Conservation (phyloP, 2,888 invertebrate genomes). For the Aphodius sticticus region DNA sequence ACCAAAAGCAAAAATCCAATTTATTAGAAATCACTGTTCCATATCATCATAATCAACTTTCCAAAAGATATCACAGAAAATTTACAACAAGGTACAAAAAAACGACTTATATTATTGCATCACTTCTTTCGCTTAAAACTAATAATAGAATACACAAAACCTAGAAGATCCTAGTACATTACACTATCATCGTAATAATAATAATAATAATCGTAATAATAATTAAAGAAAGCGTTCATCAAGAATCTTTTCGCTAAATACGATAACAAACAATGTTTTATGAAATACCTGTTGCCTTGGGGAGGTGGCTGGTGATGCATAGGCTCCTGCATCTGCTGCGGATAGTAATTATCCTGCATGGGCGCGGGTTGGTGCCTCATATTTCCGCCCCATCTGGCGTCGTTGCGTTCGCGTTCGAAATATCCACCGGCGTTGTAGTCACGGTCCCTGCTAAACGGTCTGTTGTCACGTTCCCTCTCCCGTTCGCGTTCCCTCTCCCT, state of each 20-base stretch:
- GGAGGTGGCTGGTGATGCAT: conserved; percentile 41
- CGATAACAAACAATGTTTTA: conserved; percentile 34
- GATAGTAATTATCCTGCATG: conserved; percentile 48
- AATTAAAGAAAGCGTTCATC: neutral
- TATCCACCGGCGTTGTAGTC: conserved; percentile 38
- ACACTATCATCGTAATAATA: neutral
- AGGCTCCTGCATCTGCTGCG: conserved; percentile 46
- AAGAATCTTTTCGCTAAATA: neutral
- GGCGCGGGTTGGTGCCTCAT: conserved; percentile 42
- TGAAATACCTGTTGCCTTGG: conserved; percentile 48
- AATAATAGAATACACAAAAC: neutral
- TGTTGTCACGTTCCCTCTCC: conserved; percentile 45
- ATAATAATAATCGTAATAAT: neutral
- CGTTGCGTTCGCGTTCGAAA: conserved; percentile 46
- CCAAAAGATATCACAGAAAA: neutral
- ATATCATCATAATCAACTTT: neutral
- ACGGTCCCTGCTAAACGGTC: conserved; percentile 47
- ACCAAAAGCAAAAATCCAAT: neutral
- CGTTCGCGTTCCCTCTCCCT: conserved; percentile 47
- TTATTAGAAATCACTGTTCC: neutral
- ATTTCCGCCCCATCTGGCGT: conserved; percentile 34
- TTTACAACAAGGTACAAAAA: conserved; percentile 15
- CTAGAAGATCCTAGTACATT: neutral
- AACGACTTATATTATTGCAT: neutral
- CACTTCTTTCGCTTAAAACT: neutral